Percentiles rank a stretch among this genome's conserved stretches.
phyloP scores from a whole-genome alignment of 2,888 invertebrate species.

The Oxytorus armatus region DNA sequence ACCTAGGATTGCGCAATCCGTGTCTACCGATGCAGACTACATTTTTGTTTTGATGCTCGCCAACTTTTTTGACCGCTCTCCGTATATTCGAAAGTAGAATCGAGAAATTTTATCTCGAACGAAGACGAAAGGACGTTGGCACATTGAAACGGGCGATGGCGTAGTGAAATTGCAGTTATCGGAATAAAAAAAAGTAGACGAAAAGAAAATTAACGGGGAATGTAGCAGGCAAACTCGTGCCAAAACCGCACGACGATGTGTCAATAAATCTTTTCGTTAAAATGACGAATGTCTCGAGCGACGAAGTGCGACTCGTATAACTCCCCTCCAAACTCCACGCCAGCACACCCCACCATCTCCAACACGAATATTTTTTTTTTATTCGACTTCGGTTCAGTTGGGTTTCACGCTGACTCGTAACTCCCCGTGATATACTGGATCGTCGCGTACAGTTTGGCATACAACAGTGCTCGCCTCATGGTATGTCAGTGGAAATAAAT shows the following conservation, averaged over 20 bases:
- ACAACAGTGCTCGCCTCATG: constrained; percentile 24
- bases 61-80: no score
- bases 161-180: neutral
- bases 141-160: neutral
- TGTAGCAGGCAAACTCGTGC: constrained; percentile 24
- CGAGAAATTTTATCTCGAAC: neutral
- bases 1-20: no score
- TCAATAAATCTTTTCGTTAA: constrained; percentile 51
- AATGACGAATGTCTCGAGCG: constrained; percentile 61
- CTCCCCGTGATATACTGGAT: constrained; percentile 44
- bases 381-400: constrained; percentile 37
- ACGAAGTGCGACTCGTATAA: constrained; percentile 24
- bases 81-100: neutral
- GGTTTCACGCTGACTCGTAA: constrained; percentile 32
- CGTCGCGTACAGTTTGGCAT: constrained; percentile 17
- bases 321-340: constrained; percentile 18
- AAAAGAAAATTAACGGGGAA: constrained; percentile 3
- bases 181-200: neutral
- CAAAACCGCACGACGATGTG: constrained; percentile 15
- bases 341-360: constrained; percentile 16
- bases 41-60: neutral
- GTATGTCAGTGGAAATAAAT: constrained; percentile 27
- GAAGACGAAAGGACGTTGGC: constrained; percentile 1
- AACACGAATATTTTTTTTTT: constrained; percentile 39
- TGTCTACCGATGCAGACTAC: no score